Evolutionary conservation across 2,888 invertebrate genomes (phyloP).

Genomic region (Cryptocheilus praepositus): DNA sequence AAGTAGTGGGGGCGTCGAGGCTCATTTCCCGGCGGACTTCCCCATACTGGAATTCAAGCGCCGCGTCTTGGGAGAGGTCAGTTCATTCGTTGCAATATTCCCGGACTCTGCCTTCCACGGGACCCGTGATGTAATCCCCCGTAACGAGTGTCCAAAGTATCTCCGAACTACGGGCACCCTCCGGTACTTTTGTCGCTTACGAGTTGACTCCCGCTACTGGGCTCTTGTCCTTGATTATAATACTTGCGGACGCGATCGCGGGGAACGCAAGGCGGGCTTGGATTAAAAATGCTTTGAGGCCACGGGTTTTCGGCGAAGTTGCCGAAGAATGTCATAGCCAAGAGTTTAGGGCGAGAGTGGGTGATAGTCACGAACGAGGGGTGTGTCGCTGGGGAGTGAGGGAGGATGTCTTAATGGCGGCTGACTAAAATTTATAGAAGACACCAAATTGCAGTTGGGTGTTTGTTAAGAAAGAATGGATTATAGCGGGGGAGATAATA

Average conservation of each 20-base stretch:
- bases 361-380: too few relatives aligned
- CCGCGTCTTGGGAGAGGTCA: slow-evolving; percentile 68
- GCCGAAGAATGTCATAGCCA: too few relatives aligned
- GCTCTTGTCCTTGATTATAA: slow-evolving; percentile 12
- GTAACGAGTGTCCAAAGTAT: slow-evolving; percentile 44
- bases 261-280: too few relatives aligned
- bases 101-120: slow-evolving; percentile 18
- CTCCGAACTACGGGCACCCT: slow-evolving; percentile 26
- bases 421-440: too few relatives aligned
- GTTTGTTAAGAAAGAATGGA: too few relatives aligned
- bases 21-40: slow-evolving; percentile 71
- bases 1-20: slow-evolving; percentile 70
- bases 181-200: slow-evolving; percentile 25
- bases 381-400: too few relatives aligned
- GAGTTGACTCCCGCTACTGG: background rate
- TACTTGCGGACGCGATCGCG: background rate
- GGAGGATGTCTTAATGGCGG: too few relatives aligned
- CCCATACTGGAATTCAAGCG: slow-evolving; percentile 62
- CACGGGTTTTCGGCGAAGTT: too few relatives aligned
- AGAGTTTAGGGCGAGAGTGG: too few relatives aligned
- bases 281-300: background rate
- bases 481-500: too few relatives aligned
- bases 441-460: too few relatives aligned
- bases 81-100: slow-evolving; percentile 64
- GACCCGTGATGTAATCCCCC: slow-evolving; percentile 38